Evolutionary conservation across 2,888 invertebrate species (phyloP).

Genomic region (Myathropa florea): DNA sequence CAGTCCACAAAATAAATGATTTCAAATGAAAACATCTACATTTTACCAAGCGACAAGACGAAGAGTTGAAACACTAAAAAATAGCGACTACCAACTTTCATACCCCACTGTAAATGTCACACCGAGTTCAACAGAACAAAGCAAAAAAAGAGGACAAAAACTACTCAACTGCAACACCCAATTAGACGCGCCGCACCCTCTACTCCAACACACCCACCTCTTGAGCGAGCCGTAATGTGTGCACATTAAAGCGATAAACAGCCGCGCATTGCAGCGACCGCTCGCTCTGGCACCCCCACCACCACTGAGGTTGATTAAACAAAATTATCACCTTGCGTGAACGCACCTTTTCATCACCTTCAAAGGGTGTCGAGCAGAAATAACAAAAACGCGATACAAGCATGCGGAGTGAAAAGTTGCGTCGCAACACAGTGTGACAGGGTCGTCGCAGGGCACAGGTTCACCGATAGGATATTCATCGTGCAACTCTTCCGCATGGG

Average conservation of each 20-base stretch:
- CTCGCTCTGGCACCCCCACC: background rate
- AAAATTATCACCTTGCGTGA: slow-evolving; percentile 49
- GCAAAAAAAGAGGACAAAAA: background rate
- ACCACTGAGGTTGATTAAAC: slow-evolving; percentile 38
- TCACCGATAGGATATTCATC: slow-evolving; percentile 7
- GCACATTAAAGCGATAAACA: slow-evolving; percentile 31
- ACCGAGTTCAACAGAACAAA: too few relatives aligned
- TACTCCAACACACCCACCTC: background rate
- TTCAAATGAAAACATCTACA: too few relatives aligned
- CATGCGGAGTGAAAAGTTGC: slow-evolving; percentile 11
- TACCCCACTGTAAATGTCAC: background rate
- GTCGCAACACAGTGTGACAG: background rate
- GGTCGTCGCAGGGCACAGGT: background rate
- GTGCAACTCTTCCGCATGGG: slow-evolving; percentile 19
- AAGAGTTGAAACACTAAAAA: too few relatives aligned
- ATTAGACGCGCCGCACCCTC: background rate
- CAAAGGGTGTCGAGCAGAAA: background rate
- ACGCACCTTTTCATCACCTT: slow-evolving; percentile 51
- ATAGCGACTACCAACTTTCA: background rate
- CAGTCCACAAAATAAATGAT: too few relatives aligned
- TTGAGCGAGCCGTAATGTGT: slow-evolving; percentile 28
- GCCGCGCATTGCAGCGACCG: background rate
- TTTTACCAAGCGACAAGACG: too few relatives aligned
- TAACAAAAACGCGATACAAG: slow-evolving; percentile 8
- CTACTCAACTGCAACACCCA: background rate